Percentiles rank a stretch among this genome's conserved stretches.
Evolutionary conservation across 2,113 vertebrate species (phyloP).

Genomic region (Natator depressus): DNA sequence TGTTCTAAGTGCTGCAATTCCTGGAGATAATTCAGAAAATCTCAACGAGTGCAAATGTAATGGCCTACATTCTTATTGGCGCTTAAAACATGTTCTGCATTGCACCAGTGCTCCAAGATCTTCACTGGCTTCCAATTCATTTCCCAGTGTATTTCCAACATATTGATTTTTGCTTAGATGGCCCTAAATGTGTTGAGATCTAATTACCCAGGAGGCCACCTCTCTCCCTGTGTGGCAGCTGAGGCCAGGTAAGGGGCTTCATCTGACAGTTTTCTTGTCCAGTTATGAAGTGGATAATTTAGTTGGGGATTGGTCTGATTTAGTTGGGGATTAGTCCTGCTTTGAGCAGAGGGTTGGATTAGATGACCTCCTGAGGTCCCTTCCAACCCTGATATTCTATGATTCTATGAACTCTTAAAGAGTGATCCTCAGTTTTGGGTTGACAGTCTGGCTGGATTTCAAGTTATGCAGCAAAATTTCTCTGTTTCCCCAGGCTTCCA

Average conservation of each 20-base stretch:
- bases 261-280: too few relatives aligned
- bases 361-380: too few relatives aligned
- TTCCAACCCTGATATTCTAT: too few relatives aligned
- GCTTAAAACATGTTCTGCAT: neutral
- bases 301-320: too few relatives aligned
- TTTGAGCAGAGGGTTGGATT: too few relatives aligned
- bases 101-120: neutral
- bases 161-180: fast-evolving
- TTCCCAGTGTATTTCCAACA: neutral
- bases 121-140: neutral
- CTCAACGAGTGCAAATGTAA: neutral
- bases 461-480: neutral
- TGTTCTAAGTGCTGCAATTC: neutral
- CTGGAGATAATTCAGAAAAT: neutral
- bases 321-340: too few relatives aligned
- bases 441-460: neutral
- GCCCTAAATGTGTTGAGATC: neutral
- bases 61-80: neutral
- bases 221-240: neutral
- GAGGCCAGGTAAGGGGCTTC: too few relatives aligned
- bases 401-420: too few relatives aligned
- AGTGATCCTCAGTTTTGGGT: too few relatives aligned
- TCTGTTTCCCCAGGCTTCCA: neutral
- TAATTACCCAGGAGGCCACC: neutral
- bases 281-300: too few relatives aligned